Evolutionary conservation across 1,140 invertebrate genomes (phyloP), one percentile per base, ranked within the genome.

Genomic region (Macrobrachium nipponense): DNA sequence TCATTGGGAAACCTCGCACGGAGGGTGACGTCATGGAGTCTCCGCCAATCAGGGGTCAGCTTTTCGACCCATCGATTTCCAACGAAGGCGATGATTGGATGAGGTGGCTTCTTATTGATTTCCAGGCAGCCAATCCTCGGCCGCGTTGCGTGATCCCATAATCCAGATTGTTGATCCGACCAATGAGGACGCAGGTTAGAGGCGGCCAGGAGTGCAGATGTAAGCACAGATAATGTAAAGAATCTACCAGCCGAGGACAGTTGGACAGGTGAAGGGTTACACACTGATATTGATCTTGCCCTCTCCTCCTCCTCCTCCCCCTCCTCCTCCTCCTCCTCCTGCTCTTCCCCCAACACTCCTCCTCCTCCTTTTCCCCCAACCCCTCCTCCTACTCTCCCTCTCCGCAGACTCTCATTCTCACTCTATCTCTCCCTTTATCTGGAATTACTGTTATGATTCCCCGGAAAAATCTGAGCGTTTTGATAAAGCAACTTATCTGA

Each of bases 1-100:
- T 85, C 83, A 85, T 85, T 80, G 83, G 75, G 83, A 85, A 78
- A 85, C 83, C 83, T 72, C 44, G 83, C 83, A 51, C 76, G 17
- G 51, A 20, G 66, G 20, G 51, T 85, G 83, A 85, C 83, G 83
- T 85, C 76, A 79, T 66, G 20, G 27, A 70, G 77, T 70, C 77
- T 85, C 83, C 44, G 44, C 83, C 83, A 85, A 72, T 85, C 75
- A 85, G n/a, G 59, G 20, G 64, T 59, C 83, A 27, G 76, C 83
- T 76, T 72, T 80, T 60, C 64, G 83, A 64, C 64, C 76, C 77
- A 85, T 85, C 83, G 83, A 85, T 85, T 80, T 85, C 76, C 77
- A 85, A 77, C 66, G 83, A 51, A 6, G 75, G 62, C 58, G 75
- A 72, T 79, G 83, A 85, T 85, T 85, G 83, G 83, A 60, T 78